These are phyloP conservation scores for Zootermopsis nevadensis DNA, from an alignment of 2,888 invertebrate species.

Conservation along the genomic window DNA sequence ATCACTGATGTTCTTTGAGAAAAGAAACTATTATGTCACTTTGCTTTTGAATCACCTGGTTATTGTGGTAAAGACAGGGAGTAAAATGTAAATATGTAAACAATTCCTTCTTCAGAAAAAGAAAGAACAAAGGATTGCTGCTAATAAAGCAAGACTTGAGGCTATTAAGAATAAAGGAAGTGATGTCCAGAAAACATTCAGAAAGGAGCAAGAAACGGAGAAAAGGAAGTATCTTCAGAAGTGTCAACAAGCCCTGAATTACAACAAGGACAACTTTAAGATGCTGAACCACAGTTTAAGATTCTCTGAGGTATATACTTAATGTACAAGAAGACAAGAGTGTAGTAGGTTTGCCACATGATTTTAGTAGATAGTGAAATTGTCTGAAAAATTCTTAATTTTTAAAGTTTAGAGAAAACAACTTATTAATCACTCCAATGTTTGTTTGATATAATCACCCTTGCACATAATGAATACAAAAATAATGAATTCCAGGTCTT, in stretches of 20 bases:
- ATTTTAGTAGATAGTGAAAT: too few species aligned
- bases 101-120: neutral
- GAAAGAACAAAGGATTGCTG: neutral
- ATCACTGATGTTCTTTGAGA: too few species aligned
- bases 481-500: neutral
- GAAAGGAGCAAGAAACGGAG: constrained; percentile 5
- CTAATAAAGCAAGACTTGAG: neutral
- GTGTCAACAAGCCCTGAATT: neutral
- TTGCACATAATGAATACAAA: neutral
- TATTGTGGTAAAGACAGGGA: too few species aligned
- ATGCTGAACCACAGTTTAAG: neutral
- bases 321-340: too few species aligned
- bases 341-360: too few species aligned
- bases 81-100: too few species aligned
- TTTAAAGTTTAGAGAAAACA: too few species aligned
- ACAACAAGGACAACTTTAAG: constrained; percentile 4
- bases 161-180: neutral
- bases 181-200: neutral
- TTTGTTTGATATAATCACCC: too few species aligned
- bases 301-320: neutral
- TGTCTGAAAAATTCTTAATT: too few species aligned
- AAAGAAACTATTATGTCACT: too few species aligned
- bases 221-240: constrained; percentile 1
- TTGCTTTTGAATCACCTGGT: too few species aligned
- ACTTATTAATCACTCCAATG: too few species aligned